These are phyloP conservation scores for Nerophis lumbriciformis DNA, from an alignment of 2,113 vertebrate species.

Conservation along the genomic window DNA sequence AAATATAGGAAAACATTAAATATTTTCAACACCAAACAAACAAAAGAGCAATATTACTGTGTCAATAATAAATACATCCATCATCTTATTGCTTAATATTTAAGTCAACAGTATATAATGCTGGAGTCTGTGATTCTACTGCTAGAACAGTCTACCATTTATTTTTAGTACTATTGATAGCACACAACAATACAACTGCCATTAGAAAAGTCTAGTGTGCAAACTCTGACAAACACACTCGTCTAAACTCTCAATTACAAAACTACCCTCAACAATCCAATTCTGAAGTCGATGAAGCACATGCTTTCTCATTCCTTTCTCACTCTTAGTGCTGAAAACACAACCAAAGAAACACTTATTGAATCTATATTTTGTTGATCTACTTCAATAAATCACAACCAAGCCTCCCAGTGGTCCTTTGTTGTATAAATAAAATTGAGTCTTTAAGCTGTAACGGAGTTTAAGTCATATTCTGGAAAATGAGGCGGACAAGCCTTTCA, in stretches of 20 bases:
- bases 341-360: conserved; percentile 10
- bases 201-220: no score
- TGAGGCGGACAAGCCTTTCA: conserved; percentile 83
- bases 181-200: no score
- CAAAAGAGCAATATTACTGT: no score
- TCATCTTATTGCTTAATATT: no score
- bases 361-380: background rate
- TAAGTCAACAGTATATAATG: no score
- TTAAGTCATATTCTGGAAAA: conserved; percentile 55
- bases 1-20: no score
- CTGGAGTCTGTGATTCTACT: no score
- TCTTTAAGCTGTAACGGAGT: conserved; percentile 27
- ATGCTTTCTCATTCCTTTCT: conserved; percentile 2
- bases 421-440: conserved; percentile 36
- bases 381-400: conserved; percentile 10
- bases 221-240: background rate
- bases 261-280: background rate
- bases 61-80: no score
- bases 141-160: no score
- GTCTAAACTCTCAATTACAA: background rate
- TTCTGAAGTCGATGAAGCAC: conserved; percentile 1
- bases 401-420: conserved; percentile 21
- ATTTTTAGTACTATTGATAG: no score
- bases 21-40: no score
- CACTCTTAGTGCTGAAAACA: conserved; percentile 1